phyloP scores from a whole-genome alignment of 1,140 invertebrate genomes.

The Nasonia longicornis region DNA sequence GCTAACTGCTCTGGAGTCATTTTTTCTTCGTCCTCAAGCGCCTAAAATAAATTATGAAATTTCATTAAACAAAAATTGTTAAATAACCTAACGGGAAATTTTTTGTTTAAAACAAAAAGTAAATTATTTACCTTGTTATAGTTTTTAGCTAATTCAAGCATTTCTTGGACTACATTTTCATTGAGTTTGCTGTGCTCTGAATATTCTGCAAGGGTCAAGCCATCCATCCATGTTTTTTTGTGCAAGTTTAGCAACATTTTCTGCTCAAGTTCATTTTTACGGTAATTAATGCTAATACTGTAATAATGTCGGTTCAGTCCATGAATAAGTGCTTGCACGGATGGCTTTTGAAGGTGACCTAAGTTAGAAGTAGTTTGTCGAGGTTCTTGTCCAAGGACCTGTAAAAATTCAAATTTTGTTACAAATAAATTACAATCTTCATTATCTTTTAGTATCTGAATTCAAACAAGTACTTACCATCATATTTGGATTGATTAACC shows the following conservation, averaged over 20 bases:
- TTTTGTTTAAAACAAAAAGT: neutral
- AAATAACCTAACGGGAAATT: slow-evolving; percentile 12
- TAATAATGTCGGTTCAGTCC: slow-evolving; percentile 99
- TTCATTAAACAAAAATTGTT: slow-evolving; percentile 29
- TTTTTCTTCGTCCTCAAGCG: slow-evolving; percentile 98
- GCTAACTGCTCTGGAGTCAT: slow-evolving; percentile 99
- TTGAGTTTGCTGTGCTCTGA: slow-evolving; percentile 92
- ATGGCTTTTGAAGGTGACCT: slow-evolving; percentile 98
- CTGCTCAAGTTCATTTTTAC: slow-evolving; percentile 98
- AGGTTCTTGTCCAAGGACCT: slow-evolving; percentile 95
- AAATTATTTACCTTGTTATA: slow-evolving; percentile 90
- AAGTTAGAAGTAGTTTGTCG: slow-evolving; percentile 99
- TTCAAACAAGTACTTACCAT: slow-evolving; percentile 74
- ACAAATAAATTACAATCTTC: slow-evolving; percentile 4
- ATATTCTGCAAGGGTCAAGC: slow-evolving; percentile 94
- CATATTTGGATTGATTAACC: slow-evolving; percentile 99
- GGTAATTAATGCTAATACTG: slow-evolving; percentile 99
- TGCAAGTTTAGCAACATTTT: slow-evolving; percentile 99
- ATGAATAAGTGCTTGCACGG: slow-evolving; percentile 99
- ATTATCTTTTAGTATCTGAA: slow-evolving; percentile 4
- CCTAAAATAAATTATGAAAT: slow-evolving; percentile 66
- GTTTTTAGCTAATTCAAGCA: slow-evolving; percentile 97
- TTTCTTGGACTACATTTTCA: slow-evolving; percentile 93
- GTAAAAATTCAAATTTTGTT: slow-evolving; percentile 35
- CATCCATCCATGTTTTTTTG: slow-evolving; percentile 99